Conservation (phyloP, 2,113 vertebrate species). For the Variabilichromis moorii region DNA sequence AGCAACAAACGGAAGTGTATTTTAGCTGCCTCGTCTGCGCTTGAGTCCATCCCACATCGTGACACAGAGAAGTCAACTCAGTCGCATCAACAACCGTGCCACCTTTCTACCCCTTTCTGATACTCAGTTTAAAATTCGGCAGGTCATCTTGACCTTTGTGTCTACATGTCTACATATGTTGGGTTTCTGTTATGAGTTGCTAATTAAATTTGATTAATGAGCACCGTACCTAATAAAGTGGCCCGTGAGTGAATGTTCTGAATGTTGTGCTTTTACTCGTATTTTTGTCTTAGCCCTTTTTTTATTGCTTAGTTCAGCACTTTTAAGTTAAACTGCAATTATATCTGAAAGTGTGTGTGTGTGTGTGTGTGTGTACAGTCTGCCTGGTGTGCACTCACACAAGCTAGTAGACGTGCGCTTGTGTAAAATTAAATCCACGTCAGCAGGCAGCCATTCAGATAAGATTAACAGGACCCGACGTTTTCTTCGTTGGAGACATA, state of each 20-base stretch:
- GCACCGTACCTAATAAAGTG: not conserved
- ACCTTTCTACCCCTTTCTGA: not conserved
- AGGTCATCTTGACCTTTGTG: not conserved
- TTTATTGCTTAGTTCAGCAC: not conserved
- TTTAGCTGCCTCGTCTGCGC: not conserved
- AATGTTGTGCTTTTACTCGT: not conserved
- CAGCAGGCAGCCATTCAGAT: constrained; percentile 62
- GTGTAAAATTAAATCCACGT: constrained; percentile 64
- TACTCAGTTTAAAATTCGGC: not conserved
- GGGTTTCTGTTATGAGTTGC: too few species aligned
- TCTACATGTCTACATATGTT: not conserved
- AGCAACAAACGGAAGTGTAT: fast-evolving
- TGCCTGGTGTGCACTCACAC: constrained; percentile 1
- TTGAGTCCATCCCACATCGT: not conserved
- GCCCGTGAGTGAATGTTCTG: not conserved
- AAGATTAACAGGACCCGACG: constrained; percentile 67
- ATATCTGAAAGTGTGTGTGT: not conserved
- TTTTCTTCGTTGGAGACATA: constrained; percentile 61
- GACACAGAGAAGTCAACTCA: not conserved
- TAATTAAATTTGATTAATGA: not conserved
- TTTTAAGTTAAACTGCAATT: not conserved
- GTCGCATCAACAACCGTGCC: not conserved
- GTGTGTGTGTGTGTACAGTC: not conserved
- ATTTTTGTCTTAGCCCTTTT: not conserved
- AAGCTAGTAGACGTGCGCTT: constrained; percentile 17